Base-by-base conservation (phyloP, 2,888 invertebrate species). In the Limnephilus auricula region DNA sequence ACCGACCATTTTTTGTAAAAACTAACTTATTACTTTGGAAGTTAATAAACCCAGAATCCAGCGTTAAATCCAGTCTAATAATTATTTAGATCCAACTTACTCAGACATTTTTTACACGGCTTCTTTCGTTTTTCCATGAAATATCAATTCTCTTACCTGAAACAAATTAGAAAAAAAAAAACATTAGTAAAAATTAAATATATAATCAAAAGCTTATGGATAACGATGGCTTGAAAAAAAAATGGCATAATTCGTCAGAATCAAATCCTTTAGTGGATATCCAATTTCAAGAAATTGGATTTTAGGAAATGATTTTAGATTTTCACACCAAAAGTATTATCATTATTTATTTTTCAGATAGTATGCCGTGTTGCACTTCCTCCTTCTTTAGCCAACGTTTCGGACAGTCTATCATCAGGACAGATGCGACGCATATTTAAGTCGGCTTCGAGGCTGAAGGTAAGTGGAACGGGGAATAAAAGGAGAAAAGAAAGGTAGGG, bases 111-210 rank as follows among this genome's bases (percentile, higher is more conserved):
- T 65, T 18, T 18, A 25, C 65, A 32, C 31, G 13, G 31, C 31
- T 31, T 80, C 79, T 30, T 2, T 32, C 25, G 32, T 82, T 82
- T 34, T 82, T 32, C 34, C 18, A 4, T 9, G 82, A 82, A 18
- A 25, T 34, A 2, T 34, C 65, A 65, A 25, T 65, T 82, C 15
- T 34, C 86, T 86, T 86, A 86, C 86, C 86, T 86, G 86, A 86
- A 86, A 86, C 85, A 65, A 40, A 31, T 31, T 2, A 30, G 12
- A 80, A 80, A 31, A 65, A 25, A 15, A n/a, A 9, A 15, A 65
- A 9, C 18, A 25, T 65, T n/a, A 65, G 2, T 65, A n/a, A 65
- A 65, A 65, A 25, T 45, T 0, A 15, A 0, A 1, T 2, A 45
- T 3, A 4, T 45, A 45, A 45, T 45, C 45, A 15, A 45, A 65